Percentiles rank a stretch among this genome's conserved stretches.
Evolutionary conservation across 2,797 vertebrate genomes (phyloP).

Genomic region (Pangasius djambal): DNA sequence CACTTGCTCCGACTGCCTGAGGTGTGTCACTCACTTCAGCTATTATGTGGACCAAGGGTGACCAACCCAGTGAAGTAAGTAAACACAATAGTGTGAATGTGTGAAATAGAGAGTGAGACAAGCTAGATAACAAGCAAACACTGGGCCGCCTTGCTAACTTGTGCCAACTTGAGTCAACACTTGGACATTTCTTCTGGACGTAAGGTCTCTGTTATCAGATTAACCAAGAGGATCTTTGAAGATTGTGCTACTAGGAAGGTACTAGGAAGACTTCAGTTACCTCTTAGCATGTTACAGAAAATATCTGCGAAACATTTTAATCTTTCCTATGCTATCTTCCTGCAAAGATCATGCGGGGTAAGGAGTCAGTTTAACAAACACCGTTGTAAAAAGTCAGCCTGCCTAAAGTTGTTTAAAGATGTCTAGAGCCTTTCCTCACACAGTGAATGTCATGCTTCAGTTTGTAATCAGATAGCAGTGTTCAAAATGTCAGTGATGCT

Average conservation of each 20-base stretch:
- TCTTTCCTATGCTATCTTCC: not conserved
- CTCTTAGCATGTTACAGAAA: not conserved
- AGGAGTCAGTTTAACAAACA: not conserved
- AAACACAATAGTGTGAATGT: conserved; percentile 14
- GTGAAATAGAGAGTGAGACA: not conserved
- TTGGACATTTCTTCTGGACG: not conserved
- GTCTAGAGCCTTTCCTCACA: not conserved
- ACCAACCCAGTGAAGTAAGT: conserved; percentile 31
- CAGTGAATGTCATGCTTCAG: not conserved
- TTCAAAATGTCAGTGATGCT: not conserved
- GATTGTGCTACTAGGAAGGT: not conserved
- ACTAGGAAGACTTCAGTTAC: not conserved
- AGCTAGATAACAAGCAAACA: not conserved
- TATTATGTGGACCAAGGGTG: conserved; percentile 26
- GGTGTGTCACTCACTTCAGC: conserved; percentile 39
- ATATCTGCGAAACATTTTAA: not conserved
- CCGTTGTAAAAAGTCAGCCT: not conserved
- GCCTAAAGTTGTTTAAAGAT: not conserved
- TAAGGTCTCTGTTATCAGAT: not conserved
- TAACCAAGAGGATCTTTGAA: not conserved
- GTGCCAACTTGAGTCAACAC: not conserved
- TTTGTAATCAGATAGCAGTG: not conserved
- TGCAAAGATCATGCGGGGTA: not conserved
- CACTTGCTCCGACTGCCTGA: conserved; percentile 29
- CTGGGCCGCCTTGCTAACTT: not conserved